Conservation (phyloP, 1,140 invertebrate species). For the Drosophila quadrilineata region DNA sequence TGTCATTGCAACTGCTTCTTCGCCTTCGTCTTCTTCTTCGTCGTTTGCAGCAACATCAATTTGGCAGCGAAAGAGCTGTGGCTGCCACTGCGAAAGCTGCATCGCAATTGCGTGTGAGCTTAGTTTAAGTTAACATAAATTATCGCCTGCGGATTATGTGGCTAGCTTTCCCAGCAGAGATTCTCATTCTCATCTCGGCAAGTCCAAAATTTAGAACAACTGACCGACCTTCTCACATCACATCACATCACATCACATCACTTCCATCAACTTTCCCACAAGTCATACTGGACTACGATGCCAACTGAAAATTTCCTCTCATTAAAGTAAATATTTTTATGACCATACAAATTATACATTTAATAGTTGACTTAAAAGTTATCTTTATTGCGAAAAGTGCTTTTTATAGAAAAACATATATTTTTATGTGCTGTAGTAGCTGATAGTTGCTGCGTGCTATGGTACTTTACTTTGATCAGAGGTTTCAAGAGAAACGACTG, state of each 20-base stretch:
- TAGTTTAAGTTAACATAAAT: conserved; percentile 64
- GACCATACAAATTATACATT: too few relatives aligned
- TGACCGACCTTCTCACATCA: conserved; percentile 18
- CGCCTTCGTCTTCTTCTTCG: too few relatives aligned
- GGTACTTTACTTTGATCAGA: too few relatives aligned
- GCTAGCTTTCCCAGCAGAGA: conserved; percentile 18
- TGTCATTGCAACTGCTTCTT: conserved; percentile 27
- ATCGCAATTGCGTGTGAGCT: conserved; percentile 57
- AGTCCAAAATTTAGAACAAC: conserved; percentile 57
- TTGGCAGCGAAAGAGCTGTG: conserved; percentile 37
- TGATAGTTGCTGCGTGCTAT: not conserved
- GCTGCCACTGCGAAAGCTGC: conserved; percentile 45
- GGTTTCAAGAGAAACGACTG: too few relatives aligned
- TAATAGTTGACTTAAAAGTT: too few relatives aligned
- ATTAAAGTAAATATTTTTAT: too few relatives aligned
- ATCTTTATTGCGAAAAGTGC: too few relatives aligned
- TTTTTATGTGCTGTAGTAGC: not conserved
- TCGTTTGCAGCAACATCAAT: conserved; percentile 4
- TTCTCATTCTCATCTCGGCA: conserved; percentile 1
- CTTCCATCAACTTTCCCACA: too few relatives aligned
- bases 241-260: conserved; percentile 28
- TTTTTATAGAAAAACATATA: too few relatives aligned
- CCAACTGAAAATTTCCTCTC: too few relatives aligned
- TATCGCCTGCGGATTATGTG: conserved; percentile 64
- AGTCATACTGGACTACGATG: too few relatives aligned